phyloP scores from a whole-genome alignment of 2,888 invertebrate species.

The Cheilosia vulpina region DNA sequence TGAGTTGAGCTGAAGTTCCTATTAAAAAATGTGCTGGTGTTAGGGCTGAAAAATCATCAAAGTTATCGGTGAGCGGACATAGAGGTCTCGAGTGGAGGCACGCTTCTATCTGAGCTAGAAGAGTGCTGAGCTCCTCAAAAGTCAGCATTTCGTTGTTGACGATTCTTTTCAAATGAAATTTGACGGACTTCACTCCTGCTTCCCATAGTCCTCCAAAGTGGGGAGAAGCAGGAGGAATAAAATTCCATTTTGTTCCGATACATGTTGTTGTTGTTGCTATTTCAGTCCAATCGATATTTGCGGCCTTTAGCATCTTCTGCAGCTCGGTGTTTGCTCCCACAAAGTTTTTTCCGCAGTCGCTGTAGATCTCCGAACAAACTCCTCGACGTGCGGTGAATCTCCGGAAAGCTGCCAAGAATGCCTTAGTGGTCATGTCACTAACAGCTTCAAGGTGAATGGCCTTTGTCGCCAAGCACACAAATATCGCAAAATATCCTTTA shows the following conservation, averaged over 20 bases:
- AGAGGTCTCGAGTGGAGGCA: conserved; percentile 78
- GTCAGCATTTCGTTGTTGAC: conserved; percentile 76
- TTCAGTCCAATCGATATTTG: conserved; percentile 15
- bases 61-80: conserved; percentile 67
- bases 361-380: too few relatives aligned
- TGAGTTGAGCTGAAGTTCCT: conserved; percentile 24
- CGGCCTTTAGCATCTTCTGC: too few relatives aligned
- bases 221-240: conserved; percentile 77
- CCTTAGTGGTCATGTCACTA: too few relatives aligned
- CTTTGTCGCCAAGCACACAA: too few relatives aligned
- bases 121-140: conserved; percentile 77
- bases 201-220: conserved; percentile 80
- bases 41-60: conserved; percentile 42
- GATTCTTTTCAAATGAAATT: conserved; percentile 77
- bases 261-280: neutral
- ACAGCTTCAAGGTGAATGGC: too few relatives aligned
- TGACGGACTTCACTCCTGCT: conserved; percentile 77
- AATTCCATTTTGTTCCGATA: conserved; percentile 76
- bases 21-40: conserved; percentile 68
- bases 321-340: too few relatives aligned
- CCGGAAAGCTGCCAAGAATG: too few relatives aligned
- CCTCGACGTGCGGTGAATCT: too few relatives aligned
- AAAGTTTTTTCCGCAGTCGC: too few relatives aligned
- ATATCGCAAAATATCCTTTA: too few relatives aligned
- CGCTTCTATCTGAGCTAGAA: conserved; percentile 77